These are phyloP conservation scores for human (Homo sapiens) DNA, from an alignment of 2,113 vertebrate species.

Conservation along the genomic window GRCh38 chr19:32333001-32333500, in stretches of 20 bases:
- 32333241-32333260: background rate
- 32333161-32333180: background rate
- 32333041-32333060: background rate
- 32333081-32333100: background rate
- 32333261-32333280: background rate
- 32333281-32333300: background rate
- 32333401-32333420: background rate
- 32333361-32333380: conserved; percentile 8
- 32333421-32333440: background rate
- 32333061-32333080: background rate
- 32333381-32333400: conserved; percentile 14
- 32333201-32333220: background rate
- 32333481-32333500: background rate
- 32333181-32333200: background rate
- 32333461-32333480: background rate
- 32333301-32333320: background rate
- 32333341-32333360: background rate
- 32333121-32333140: background rate
- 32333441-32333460: background rate
- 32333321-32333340: background rate
- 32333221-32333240: background rate
- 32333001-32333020: background rate
- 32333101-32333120: background rate
- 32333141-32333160: background rate
- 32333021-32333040: background rate